phyloP scores from a whole-genome alignment of 2,113 vertebrate genomes.

The Pedionomus torquatus region DNA sequence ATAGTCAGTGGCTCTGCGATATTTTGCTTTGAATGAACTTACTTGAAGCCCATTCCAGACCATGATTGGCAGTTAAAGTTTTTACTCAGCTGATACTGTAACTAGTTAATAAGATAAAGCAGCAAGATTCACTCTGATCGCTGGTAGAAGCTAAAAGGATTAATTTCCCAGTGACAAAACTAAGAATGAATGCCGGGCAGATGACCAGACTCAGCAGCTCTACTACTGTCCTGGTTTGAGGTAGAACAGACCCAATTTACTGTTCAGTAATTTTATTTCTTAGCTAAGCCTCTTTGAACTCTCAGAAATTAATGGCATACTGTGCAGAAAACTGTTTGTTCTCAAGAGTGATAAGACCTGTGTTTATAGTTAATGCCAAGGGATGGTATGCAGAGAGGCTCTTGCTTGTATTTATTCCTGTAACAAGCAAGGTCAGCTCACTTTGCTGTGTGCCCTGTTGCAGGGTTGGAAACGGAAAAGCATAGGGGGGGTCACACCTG shows the following conservation, averaged over 20 bases:
- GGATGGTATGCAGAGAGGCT: neutral
- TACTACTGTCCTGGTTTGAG: neutral
- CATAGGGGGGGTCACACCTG: neutral
- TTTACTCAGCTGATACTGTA: neutral
- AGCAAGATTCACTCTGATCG: neutral
- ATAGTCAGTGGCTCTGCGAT: neutral
- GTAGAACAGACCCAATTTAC: neutral
- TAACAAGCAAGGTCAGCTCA: neutral
- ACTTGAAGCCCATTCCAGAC: neutral
- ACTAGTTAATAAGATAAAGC: neutral
- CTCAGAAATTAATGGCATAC: neutral
- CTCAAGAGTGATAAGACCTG: neutral
- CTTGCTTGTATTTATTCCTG: neutral
- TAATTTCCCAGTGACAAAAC: neutral
- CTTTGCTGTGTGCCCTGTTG: neutral
- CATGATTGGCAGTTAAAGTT: fast-evolving
- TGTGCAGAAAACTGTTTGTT: neutral
- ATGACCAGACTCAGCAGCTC: neutral
- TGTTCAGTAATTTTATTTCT: neutral
- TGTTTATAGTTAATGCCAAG: neutral
- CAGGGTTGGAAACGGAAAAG: neutral
- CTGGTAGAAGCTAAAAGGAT: neutral
- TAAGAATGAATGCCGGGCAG: neutral
- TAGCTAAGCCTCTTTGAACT: neutral
- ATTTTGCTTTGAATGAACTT: neutral